Base-by-base conservation (phyloP, 2,797 vertebrate genomes). In the Myotis findleyi region DNA sequence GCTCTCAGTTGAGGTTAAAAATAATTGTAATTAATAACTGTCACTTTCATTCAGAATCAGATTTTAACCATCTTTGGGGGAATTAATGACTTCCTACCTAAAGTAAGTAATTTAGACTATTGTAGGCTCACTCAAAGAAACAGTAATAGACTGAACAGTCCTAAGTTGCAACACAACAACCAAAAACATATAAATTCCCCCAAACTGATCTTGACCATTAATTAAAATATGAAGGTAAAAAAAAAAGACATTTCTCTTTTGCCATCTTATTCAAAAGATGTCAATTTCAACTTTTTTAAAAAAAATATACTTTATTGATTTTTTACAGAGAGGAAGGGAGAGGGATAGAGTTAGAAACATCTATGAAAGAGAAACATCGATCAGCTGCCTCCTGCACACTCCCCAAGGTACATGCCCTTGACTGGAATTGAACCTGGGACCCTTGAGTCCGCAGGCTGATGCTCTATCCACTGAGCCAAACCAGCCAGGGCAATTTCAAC, bases 81-180 rank as follows among this genome's bases (percentile, higher is more conserved):
- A 92, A 88, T 90, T 92, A 84, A 93, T 81, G 62, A 72, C 25
- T 92, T 59, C 13, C 36, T 18, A 89, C 38, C 6, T 30, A 77
- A 94, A 89, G 66, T 20, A 92, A 85, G 17, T 77, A n/a, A 94
- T 36, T 51, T 66, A 59, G 25, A 49, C 11, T 89, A 23, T 71
- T 55, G 18, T 66, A 84, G 81, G 8, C 12, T 84, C 71, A 57
- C 36, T 89, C 82, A 82, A 33, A 82, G 41, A 77, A 88, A 84
- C 0, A 77, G n/a, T 4, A 93, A 64, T 4, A 55, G 5, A 23
- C 0, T 51, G 10, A 77, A 93, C 3, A 84, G 27, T 25, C 91
- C 91, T 92, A 81, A 76, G 51, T 62, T 49, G 21, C n/a, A 88
- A 89, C 87, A 23, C 27, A 23, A 88, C 20, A 7, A 88, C 30